Evolutionary conservation across 2,797 vertebrate species (phyloP), one percentile per base, ranked within the genome.

Genomic region (Anguilla anguilla): DNA sequence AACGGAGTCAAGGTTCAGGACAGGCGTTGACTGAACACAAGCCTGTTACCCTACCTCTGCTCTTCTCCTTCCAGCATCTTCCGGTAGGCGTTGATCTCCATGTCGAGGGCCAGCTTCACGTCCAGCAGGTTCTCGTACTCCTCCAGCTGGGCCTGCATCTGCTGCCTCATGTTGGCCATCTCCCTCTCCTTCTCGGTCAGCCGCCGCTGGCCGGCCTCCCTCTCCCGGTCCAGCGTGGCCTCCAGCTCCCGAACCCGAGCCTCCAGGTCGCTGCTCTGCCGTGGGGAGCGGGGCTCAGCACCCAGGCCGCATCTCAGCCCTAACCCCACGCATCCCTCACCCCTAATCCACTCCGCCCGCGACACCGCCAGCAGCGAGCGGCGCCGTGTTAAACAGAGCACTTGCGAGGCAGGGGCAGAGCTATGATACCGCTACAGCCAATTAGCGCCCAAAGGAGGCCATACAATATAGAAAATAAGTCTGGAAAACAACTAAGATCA

Each of bases 61-160:
- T 98, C 97, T 91, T 98, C 97, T 87, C 96, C 96, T 92, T 98
- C 97, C 94, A 98, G 91, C 97, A 98, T 97, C 92, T 97, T 97
- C 86, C 96, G 95, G 91, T 97, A 98, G 0, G 97, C 94, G 49
- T 91, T 97, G 92, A 98, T 97, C 93, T 98, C 97, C 95, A 97
- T 93, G 89, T 98, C 97, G 86, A 98, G 92, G 31, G 97, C 96
- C 31, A 98, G 90, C 89, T 98, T 97, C 79, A 97, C 94, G 55
- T 97, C 97, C 87, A 97, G 91, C 89, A 97, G 95, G 88, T 95
- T 94, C 89, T 96, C 96, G 51, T 98, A 96, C 53, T 97, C 97
- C 85, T 97, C 96, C 91, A 97, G 88, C 92, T 97, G 96, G 2
- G 59, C 85, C 90, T 93, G 95, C 94, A 96, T 94, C 89, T 94